phyloP scores from a whole-genome alignment of 2,797 vertebrate genomes.

The Cirrhinus mrigala region DNA sequence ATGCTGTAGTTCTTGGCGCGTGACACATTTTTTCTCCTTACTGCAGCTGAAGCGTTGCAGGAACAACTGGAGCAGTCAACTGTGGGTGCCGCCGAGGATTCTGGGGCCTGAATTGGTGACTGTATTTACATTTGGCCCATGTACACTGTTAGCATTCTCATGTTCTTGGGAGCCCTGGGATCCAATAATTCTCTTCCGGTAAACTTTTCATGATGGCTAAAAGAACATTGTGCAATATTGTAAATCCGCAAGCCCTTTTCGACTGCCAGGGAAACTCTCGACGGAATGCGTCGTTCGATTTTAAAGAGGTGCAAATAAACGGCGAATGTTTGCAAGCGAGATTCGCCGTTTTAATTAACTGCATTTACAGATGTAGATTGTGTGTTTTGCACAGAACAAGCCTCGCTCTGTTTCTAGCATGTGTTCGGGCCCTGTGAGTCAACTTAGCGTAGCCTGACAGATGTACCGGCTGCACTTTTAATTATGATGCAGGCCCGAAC shows the following conservation, averaged over 20 bases:
- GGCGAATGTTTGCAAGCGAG: neutral
- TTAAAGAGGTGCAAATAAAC: slow-evolving; percentile 30
- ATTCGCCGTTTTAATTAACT: slow-evolving; percentile 5
- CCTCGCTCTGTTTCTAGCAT: slow-evolving; percentile 30
- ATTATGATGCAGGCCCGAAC: slow-evolving; percentile 53
- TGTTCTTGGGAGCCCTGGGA: slow-evolving; percentile 31
- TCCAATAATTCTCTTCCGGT: slow-evolving; percentile 51
- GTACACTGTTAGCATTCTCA: slow-evolving; percentile 58
- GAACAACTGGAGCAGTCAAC: slow-evolving; percentile 45
- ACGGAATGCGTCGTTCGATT: slow-evolving; percentile 33
- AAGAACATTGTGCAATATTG: slow-evolving; percentile 15
- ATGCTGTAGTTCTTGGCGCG: neutral
- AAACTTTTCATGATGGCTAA: slow-evolving; percentile 54
- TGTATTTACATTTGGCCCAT: slow-evolving; percentile 51
- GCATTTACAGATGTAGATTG: slow-evolving; percentile 14
- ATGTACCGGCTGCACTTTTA: slow-evolving; percentile 37
- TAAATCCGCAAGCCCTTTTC: slow-evolving; percentile 27
- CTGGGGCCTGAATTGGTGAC: slow-evolving; percentile 37
- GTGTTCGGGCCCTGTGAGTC: slow-evolving; percentile 26
- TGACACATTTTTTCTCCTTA: neutral
- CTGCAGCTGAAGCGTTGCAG: neutral
- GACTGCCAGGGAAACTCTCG: slow-evolving; percentile 36
- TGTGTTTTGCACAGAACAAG: slow-evolving; percentile 23
- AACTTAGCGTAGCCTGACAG: slow-evolving; percentile 27
- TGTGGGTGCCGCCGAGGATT: slow-evolving; percentile 42